Evolutionary conservation across 2,797 vertebrate species (phyloP).

Genomic region (Sebastes glaucus): DNA sequence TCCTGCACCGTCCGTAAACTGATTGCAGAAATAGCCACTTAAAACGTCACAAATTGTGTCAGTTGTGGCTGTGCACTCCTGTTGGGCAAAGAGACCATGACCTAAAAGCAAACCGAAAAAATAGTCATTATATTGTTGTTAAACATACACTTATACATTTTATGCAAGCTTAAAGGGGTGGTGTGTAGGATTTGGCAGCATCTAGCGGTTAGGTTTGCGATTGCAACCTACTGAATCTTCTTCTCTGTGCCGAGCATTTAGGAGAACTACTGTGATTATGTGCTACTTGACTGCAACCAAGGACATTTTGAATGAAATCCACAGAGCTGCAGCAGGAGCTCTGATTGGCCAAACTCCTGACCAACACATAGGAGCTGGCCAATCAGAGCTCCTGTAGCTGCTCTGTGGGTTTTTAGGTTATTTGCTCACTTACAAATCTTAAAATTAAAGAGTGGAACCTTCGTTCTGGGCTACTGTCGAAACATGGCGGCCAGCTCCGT

Average conservation of each 20-base stretch:
- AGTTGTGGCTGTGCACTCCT: neutral
- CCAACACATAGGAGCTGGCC: neutral
- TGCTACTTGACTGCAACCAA: no score
- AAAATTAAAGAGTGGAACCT: neutral
- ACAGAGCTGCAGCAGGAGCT: neutral
- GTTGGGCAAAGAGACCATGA: conserved; percentile 28
- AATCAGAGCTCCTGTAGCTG: neutral
- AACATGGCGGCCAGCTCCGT: no score
- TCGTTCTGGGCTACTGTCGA: no score
- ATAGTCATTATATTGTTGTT: neutral
- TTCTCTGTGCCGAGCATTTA: no score
- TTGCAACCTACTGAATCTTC: neutral
- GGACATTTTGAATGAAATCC: neutral
- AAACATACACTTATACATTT: neutral
- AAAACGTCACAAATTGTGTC: conserved; percentile 48
- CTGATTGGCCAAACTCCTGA: neutral
- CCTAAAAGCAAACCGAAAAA: conserved; percentile 9
- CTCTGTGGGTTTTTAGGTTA: neutral
- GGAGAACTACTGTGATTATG: neutral
- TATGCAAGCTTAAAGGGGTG: no score
- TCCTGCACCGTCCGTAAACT: rapidly evolving
- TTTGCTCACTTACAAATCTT: neutral
- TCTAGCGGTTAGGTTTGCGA: no score
- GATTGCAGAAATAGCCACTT: conserved; percentile 49
- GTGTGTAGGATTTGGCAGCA: no score